phyloP scores from a whole-genome alignment of 2,888 invertebrate species.

The Phaedon cochleariae region DNA sequence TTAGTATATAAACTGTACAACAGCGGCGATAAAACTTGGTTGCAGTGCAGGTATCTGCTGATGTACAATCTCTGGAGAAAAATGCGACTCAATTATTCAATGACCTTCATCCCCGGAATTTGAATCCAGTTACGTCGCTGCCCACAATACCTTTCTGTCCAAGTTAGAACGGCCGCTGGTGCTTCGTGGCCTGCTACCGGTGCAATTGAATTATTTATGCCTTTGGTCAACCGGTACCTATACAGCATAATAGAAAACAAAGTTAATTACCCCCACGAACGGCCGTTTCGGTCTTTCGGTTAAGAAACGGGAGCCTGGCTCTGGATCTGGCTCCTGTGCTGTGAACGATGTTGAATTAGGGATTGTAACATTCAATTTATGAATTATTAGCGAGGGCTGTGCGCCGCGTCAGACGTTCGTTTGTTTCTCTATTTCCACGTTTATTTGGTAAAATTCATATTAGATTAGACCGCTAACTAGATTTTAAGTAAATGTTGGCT shows the following conservation, averaged over 20 bases:
- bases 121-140: too few species aligned
- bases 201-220: slow-evolving; percentile 60
- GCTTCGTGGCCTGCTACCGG: background rate
- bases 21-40: too few species aligned
- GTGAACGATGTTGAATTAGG: slow-evolving; percentile 61
- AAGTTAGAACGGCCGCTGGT: background rate
- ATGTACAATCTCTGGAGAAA: too few species aligned
- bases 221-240: slow-evolving; percentile 58
- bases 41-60: too few species aligned
- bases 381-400: slow-evolving; percentile 59
- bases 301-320: slow-evolving; percentile 51
- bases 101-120: too few species aligned
- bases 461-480: slow-evolving; percentile 57
- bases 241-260: slow-evolving; percentile 64
- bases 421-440: slow-evolving; percentile 47
- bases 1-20: too few species aligned
- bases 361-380: slow-evolving; percentile 64
- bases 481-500: slow-evolving; percentile 51
- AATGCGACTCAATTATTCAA: too few species aligned
- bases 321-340: slow-evolving; percentile 49
- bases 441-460: slow-evolving; percentile 59
- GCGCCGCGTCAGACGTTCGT: slow-evolving; percentile 42
- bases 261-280: slow-evolving; percentile 61
- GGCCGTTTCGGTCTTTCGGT: slow-evolving; percentile 48
- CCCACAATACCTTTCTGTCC: background rate